phyloP scores from a whole-genome alignment of 2,113 vertebrate genomes.

The Silurus glanis region DNA sequence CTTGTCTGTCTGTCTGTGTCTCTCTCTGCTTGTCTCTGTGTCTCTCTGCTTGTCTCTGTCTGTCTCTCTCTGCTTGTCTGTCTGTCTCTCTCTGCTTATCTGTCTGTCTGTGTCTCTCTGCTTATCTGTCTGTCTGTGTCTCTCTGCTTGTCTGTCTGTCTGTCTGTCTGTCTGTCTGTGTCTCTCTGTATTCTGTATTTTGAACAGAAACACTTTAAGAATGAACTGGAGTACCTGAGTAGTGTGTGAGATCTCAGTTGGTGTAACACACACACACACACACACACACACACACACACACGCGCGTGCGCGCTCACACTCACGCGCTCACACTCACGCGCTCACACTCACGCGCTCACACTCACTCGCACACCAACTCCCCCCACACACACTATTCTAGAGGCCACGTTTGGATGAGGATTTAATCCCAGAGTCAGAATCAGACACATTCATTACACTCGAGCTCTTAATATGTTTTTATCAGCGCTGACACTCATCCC shows the following conservation, averaged over 20 bases:
- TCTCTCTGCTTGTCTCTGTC: constrained; percentile 10
- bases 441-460: constrained; percentile 64
- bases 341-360: no score
- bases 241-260: constrained; percentile 53
- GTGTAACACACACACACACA: constrained; percentile 48
- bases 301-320: no score
- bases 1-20: no score
- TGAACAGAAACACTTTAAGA: constrained; percentile 50
- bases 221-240: constrained; percentile 54
- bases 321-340: no score
- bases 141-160: constrained; percentile 10
- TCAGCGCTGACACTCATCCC: constrained; percentile 43
- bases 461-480: constrained; percentile 61
- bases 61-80: background rate
- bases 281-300: no score
- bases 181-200: background rate
- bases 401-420: constrained; percentile 69
- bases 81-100: background rate
- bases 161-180: background rate
- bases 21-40: no score
- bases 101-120: no score
- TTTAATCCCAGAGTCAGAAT: constrained; percentile 64
- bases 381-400: constrained; percentile 48
- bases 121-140: background rate
- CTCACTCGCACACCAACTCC: no score